Evolutionary conservation across 2,797 vertebrate genomes (phyloP).

Genomic region (Liparis tanakae): DNA sequence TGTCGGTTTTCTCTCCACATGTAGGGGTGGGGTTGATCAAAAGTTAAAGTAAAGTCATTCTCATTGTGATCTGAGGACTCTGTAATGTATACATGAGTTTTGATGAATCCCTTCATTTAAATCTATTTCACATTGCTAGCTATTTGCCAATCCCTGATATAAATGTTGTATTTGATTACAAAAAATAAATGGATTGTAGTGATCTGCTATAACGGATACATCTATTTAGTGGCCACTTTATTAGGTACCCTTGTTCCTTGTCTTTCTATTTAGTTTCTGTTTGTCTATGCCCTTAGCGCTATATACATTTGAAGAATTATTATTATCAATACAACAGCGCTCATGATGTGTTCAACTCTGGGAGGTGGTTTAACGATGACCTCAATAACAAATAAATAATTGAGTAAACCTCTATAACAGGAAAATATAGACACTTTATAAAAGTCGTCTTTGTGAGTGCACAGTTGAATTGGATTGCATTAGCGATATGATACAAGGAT

Average conservation of each 20-base stretch:
- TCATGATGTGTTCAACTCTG: neutral
- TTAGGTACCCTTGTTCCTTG: no score
- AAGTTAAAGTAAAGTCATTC: constrained; percentile 1
- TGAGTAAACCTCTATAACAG: neutral
- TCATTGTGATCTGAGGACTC: constrained; percentile 6
- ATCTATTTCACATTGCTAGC: neutral
- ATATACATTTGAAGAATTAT: no score
- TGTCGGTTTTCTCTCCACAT: neutral
- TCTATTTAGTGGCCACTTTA: neutral
- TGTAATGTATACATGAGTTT: neutral
- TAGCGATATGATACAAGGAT: neutral
- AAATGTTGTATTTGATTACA: neutral
- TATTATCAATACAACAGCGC: neutral
- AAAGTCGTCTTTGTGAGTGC: neutral
- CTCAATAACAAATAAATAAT: neutral
- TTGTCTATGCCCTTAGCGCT: no score
- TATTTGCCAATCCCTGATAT: neutral
- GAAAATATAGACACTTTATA: neutral
- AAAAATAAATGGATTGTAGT: constrained; percentile 2
- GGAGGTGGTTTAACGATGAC: neutral
- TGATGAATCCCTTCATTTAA: neutral
- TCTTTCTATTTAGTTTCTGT: no score
- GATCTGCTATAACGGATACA: neutral
- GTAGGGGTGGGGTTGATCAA: neutral
- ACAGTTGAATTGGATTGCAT: constrained; percentile 1